A percentile compares a stretch with the other conserved stretches of the same genome.
Evolutionary conservation across 2,797 vertebrate species (phyloP).

Genomic region (Percopsis omiscomaycus): DNA sequence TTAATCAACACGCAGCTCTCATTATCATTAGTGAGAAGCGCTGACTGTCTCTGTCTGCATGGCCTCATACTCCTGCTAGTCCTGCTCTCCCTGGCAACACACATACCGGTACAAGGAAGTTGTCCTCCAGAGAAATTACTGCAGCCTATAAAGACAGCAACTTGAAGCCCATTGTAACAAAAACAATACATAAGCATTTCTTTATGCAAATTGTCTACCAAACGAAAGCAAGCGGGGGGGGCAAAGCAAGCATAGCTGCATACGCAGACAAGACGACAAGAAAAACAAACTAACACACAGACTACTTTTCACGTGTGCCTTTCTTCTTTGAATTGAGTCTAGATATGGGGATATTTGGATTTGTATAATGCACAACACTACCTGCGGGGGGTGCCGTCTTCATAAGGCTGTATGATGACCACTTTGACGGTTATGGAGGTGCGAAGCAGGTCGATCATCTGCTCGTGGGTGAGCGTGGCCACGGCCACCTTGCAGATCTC

Average conservation of each 20-base stretch:
- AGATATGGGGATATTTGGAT: background rate
- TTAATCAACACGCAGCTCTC: slow-evolving; percentile 70
- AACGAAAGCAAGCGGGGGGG: slow-evolving; percentile 55
- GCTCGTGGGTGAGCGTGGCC: slow-evolving; percentile 93
- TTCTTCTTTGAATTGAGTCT: slow-evolving; percentile 14
- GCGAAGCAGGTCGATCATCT: slow-evolving; percentile 97
- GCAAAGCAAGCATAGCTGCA: slow-evolving; percentile 45
- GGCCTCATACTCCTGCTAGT: slow-evolving; percentile 39
- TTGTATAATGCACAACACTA: slow-evolving; percentile 51
- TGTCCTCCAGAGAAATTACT: slow-evolving; percentile 54
- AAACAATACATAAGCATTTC: slow-evolving; percentile 57
- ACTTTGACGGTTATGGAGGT: slow-evolving; percentile 93
- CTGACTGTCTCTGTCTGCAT: slow-evolving; percentile 63
- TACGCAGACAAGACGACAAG: slow-evolving; percentile 3
- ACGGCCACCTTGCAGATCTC: slow-evolving; percentile 98
- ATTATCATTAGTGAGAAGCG: slow-evolving; percentile 71
- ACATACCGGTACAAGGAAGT: slow-evolving; percentile 41
- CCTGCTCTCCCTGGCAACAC: slow-evolving; percentile 37
- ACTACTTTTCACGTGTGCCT: slow-evolving; percentile 23
- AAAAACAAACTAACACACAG: slow-evolving; percentile 5
- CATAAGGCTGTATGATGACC: slow-evolving; percentile 93
- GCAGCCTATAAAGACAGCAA: slow-evolving; percentile 21
- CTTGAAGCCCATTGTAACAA: slow-evolving; percentile 30
- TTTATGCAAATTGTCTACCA: slow-evolving; percentile 57
- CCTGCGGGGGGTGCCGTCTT: slow-evolving; percentile 93